Evolutionary conservation across 2,888 invertebrate genomes (phyloP), one percentile per base, ranked within the genome.

Genomic region (Pyralis farinalis): DNA sequence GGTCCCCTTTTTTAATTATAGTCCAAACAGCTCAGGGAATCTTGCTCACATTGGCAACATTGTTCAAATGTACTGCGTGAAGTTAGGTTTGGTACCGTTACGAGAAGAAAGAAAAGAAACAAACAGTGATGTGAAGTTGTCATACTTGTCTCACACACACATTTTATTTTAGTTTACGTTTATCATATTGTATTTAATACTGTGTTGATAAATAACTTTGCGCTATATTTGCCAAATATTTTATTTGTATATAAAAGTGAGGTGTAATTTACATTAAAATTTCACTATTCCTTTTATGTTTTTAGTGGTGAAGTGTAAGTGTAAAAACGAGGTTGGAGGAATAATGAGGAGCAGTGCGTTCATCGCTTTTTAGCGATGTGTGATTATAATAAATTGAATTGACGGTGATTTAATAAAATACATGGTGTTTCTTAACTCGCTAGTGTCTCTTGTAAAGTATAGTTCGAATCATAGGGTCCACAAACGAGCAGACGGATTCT

Each of bases 381-480:
- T 87, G 78, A 74, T 65, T 74, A 70, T 68, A 63, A 49, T 70
- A 73, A 74, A 71, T 81, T 75, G 79, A 80, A 79, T 85, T 85
- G 76, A 81, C 78, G 64, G 83, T 86, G 86, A 56, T 81, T 71
- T 69, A 63, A 55, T 75, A 63, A 75, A 84, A 84, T 87, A 83
- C 80, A 88, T 88, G 88, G 88, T 88, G 87, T 82, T 81, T 77
- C 66, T 71, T 65, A 78, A 69, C 73, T 68, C 68, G 53, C 71
- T 77, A 70, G 87, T 87, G 82, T 57, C 66, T 67, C 80, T 85
- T 75, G 75, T 70, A 74, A 80, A 79, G 62, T 62, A 79, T 80
- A 79, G 63, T 80, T 79, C 82, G 73, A 89, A 89, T 82, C 89
- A 90, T 90, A 88, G 89, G 89, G 82, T 87, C 89, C 82, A 86